phyloP scores from a whole-genome alignment of 2,797 vertebrate species.

The Ctenopoma kingsleyae region DNA sequence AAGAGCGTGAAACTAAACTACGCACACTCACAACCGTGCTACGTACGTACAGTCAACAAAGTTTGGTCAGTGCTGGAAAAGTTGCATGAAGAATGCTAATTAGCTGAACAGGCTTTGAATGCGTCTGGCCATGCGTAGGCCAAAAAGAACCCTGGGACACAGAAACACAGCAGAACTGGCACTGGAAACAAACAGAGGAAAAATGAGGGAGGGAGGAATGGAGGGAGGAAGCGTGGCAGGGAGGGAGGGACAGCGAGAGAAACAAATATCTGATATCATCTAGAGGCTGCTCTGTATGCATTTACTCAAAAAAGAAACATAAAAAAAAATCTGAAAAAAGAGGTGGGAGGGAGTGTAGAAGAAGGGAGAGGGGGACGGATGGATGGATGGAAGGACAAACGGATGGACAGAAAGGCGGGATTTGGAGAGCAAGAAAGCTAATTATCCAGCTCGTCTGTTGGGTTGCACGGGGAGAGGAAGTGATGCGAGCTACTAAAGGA shows the following conservation, averaged over 20 bases:
- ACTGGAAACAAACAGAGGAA: conserved; percentile 85
- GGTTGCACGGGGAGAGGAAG: conserved; percentile 94
- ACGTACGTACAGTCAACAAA: conserved; percentile 63
- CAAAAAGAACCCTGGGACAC: conserved; percentile 84
- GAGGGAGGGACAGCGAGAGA: conserved; percentile 72
- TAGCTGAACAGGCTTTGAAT: conserved; percentile 84
- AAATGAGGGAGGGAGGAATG: conserved; percentile 75
- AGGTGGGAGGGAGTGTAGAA: conserved; percentile 65
- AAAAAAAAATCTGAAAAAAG: conserved; percentile 64
- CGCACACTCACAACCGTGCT: conserved; percentile 43
- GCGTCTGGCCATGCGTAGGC: conserved; percentile 81
- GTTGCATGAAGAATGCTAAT: conserved; percentile 84
- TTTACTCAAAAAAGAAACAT: conserved; percentile 80
- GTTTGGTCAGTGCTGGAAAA: conserved; percentile 80
- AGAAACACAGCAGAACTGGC: conserved; percentile 87
- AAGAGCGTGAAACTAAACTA: conserved; percentile 42
- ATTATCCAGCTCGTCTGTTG: conserved; percentile 92
- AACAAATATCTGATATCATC: conserved; percentile 81
- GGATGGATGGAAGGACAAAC: conserved; percentile 77
- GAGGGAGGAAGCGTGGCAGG: conserved; percentile 67
- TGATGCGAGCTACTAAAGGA: conserved; percentile 95
- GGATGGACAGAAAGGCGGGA: conserved; percentile 79
- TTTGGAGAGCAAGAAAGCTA: conserved; percentile 88
- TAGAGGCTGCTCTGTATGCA: conserved; percentile 82
- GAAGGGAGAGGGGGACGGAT: conserved; percentile 52